Conservation (phyloP, 2,113 vertebrate species). For the Pseudopipra pipra region DNA sequence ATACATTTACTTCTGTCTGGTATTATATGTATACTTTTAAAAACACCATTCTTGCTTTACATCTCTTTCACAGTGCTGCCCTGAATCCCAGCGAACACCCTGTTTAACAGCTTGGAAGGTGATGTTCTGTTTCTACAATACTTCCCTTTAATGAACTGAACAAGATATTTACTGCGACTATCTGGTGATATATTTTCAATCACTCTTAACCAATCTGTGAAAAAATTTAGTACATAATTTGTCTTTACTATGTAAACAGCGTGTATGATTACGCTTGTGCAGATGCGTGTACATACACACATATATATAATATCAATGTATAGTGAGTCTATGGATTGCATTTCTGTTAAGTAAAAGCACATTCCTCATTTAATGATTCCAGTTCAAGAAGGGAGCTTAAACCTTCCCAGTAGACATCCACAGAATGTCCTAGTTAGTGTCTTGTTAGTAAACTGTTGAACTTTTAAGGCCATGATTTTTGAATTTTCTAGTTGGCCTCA, state of each 20-base stretch:
- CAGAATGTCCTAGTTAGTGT: neutral
- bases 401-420: neutral
- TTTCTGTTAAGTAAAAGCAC: slow-evolving; percentile 33
- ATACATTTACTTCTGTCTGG: slow-evolving; percentile 39
- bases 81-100: slow-evolving; percentile 42
- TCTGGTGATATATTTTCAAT: slow-evolving; percentile 24
- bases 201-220: slow-evolving; percentile 42
- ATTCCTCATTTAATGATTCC: slow-evolving; percentile 4
- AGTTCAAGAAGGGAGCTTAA: slow-evolving; percentile 21
- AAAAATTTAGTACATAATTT: slow-evolving; percentile 23
- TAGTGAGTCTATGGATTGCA: slow-evolving; percentile 34
- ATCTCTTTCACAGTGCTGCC: slow-evolving; percentile 53
- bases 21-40: slow-evolving; percentile 22
- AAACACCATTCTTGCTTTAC: slow-evolving; percentile 61
- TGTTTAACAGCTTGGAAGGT: slow-evolving; percentile 44
- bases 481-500: neutral
- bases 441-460: slow-evolving; percentile 7
- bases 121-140: slow-evolving; percentile 55
- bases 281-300: slow-evolving; percentile 21
- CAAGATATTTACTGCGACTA: slow-evolving; percentile 9
- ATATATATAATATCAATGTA: slow-evolving; percentile 24
- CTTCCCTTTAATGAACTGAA: slow-evolving; percentile 53
- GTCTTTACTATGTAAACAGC: slow-evolving; percentile 8
- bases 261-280: slow-evolving; percentile 33
- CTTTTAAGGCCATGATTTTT: neutral